These are phyloP conservation scores for Heteractis magnifica DNA, from an alignment of 92 coral and sea anemone genomes.

Conservation along the genomic window DNA sequence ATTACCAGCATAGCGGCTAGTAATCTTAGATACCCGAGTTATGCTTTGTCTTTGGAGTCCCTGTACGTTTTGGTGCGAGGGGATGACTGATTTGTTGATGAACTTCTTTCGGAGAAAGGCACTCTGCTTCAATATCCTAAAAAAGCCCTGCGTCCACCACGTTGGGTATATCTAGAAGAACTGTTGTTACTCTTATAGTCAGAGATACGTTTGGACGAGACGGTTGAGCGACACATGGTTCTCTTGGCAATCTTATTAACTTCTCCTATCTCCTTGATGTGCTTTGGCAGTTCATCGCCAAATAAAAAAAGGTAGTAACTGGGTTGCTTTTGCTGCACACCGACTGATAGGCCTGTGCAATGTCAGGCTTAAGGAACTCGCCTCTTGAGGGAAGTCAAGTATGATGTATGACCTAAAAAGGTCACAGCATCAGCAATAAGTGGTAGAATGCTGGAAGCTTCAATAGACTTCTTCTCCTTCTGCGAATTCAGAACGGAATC, in stretches of 20 bases:
- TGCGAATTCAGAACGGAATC: conserved; percentile 9
- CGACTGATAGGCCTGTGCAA: too few relatives aligned
- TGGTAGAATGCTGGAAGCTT: conserved; percentile 15
- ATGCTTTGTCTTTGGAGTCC: conserved; percentile 10
- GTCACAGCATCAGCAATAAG: conserved; percentile 43
- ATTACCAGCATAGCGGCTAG: conserved; percentile 23
- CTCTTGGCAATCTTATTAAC: conserved; percentile 62
- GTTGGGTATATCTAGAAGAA: conserved; percentile 6
- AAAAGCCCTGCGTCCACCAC: conserved; percentile 19
- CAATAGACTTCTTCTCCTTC: conserved; percentile 22
- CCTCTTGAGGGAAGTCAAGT: conserved; percentile 39
- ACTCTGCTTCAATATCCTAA: neutral
- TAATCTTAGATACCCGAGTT: neutral
- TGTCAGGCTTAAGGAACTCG: conserved; percentile 36
- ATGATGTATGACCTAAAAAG: conserved; percentile 41
- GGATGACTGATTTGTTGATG: neutral
- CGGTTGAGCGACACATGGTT: conserved; percentile 4
- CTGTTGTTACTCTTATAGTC: neutral
- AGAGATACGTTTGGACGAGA: conserved; percentile 12
- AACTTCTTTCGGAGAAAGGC: neutral
- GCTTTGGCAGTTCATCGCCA: conserved; percentile 70
- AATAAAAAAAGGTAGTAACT: conserved; percentile 44
- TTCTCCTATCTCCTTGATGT: conserved; percentile 63
- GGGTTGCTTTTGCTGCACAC: conserved; percentile 61
- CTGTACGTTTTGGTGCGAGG: neutral